Base-by-base conservation (phyloP, 2,113 vertebrate species). In the Formicarius rufipectus region DNA sequence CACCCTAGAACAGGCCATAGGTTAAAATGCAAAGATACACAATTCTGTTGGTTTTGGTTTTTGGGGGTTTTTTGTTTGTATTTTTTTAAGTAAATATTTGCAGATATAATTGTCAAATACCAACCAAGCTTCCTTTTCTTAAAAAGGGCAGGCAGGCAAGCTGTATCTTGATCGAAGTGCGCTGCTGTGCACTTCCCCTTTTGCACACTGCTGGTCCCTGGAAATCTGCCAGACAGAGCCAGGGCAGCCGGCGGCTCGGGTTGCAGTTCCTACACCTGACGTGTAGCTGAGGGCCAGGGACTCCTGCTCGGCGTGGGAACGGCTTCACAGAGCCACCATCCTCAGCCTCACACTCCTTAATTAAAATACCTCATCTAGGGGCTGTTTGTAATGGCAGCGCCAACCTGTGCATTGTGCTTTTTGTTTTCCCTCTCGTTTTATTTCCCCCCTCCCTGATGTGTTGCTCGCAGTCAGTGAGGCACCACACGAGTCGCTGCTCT, bases 311-410 rank as follows among this genome's bases (percentile, higher is more conserved):
- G 47, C 24, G 9, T 88, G 95, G 89, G 94, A 94, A 71, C 19
- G 0, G 60, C 78, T 49, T 10, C 3, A 0, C 93, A 31, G 10
- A 90, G 88, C 79, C 74, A 25, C 90, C 30, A 0, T 3, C 83
- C 80, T 67, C 17, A 4, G 66, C 87, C 84, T 45, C 11, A 39
- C 68, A 1, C 63, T 35, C 3, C 80, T 94, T 91, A 84, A 96
- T 96, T 94, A 96, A 96, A 96, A 95, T 68, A 42, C 91, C 91
- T 89, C 86, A 5, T 89, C 80, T 35, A 56, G 86, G 55, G 68
- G 63, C 90, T 90, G 80, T 93, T 95, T 92, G 10, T 84, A 62
- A 50, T 45, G 76, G 94, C 95, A 95, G 89, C 47, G 0, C 90
- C 84, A 53, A 67, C 75, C 93, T 67, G 42, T 0, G 55, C 24